Evolutionary conservation across 2,113 vertebrate genomes (phyloP).

Genomic region (Polypterus senegalus): DNA sequence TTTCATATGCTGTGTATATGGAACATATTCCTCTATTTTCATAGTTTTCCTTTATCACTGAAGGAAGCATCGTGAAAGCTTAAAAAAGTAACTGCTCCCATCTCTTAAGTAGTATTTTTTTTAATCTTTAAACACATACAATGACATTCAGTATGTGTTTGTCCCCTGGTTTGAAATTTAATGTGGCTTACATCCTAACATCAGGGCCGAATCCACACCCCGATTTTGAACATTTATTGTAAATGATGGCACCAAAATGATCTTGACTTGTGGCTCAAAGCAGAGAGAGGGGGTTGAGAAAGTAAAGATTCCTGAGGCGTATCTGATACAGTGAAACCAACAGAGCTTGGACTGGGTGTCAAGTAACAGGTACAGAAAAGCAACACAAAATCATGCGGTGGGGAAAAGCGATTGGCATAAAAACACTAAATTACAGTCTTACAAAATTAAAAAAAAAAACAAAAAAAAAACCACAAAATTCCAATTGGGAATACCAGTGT

Average conservation of each 20-base stretch:
- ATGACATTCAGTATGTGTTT: slow-evolving; percentile 10
- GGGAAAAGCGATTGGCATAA: too few relatives aligned
- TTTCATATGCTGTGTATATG: too few relatives aligned
- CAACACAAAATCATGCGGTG: not conserved
- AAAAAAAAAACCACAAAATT: slow-evolving; percentile 10
- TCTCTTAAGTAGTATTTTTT: too few relatives aligned
- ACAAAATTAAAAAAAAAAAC: too few relatives aligned
- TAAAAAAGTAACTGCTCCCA: too few relatives aligned
- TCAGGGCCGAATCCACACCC: slow-evolving; percentile 4
- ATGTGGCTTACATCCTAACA: slow-evolving; percentile 5
- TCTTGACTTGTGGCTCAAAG: slow-evolving; percentile 29
- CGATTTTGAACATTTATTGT: slow-evolving; percentile 20
- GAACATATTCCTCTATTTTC: too few relatives aligned
- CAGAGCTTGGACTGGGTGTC: slow-evolving; percentile 20
- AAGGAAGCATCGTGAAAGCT: too few relatives aligned
- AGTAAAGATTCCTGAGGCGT: slow-evolving; percentile 72
- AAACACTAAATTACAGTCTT: too few relatives aligned
- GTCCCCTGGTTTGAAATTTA: slow-evolving; percentile 1
- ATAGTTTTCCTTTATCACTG: too few relatives aligned
- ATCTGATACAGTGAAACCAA: slow-evolving; percentile 46
- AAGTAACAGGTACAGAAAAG: slow-evolving; percentile 10
- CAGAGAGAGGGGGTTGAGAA: slow-evolving; percentile 37
- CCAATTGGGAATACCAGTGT: slow-evolving; percentile 49
- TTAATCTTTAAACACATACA: not conserved
- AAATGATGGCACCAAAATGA: slow-evolving; percentile 51